phyloP scores from a whole-genome alignment of 2,113 vertebrate genomes.

The Falcunculus frontatus region DNA sequence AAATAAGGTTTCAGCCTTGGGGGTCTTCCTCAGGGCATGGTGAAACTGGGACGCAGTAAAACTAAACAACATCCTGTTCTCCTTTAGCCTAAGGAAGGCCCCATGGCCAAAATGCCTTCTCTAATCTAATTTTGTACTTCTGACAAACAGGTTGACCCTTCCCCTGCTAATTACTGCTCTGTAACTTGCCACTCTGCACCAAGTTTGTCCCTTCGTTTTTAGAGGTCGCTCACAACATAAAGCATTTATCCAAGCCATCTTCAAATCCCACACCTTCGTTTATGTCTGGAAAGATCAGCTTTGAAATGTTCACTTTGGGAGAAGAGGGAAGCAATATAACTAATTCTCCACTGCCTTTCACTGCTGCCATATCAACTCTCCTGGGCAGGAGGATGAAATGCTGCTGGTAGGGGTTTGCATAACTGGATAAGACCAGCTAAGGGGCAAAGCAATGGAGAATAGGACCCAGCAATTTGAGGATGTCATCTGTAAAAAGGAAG shows the following conservation, averaged over 20 bases:
- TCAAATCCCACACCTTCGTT: neutral
- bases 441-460: neutral
- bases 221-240: neutral
- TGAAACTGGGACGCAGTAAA: constrained; percentile 62
- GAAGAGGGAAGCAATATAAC: neutral
- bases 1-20: constrained; percentile 58
- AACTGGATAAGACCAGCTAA: neutral
- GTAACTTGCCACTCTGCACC: neutral
- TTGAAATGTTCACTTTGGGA: neutral
- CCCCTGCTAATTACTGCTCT: constrained; percentile 31
- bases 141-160: constrained; percentile 58
- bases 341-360: constrained; percentile 21
- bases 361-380: neutral
- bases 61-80: constrained; percentile 66
- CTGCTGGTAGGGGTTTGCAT: neutral
- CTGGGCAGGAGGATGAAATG: constrained; percentile 23
- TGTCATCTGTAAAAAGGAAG: constrained; percentile 50
- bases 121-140: constrained; percentile 49
- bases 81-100: constrained; percentile 63
- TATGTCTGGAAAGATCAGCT: neutral
- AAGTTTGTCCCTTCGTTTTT: neutral
- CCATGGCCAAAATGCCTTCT: constrained; percentile 54
- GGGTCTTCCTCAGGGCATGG: constrained; percentile 63
- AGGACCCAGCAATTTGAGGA: constrained; percentile 12
- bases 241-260: neutral